Conservation (phyloP, 2,888 invertebrate genomes). For the Pollenia angustigena region DNA sequence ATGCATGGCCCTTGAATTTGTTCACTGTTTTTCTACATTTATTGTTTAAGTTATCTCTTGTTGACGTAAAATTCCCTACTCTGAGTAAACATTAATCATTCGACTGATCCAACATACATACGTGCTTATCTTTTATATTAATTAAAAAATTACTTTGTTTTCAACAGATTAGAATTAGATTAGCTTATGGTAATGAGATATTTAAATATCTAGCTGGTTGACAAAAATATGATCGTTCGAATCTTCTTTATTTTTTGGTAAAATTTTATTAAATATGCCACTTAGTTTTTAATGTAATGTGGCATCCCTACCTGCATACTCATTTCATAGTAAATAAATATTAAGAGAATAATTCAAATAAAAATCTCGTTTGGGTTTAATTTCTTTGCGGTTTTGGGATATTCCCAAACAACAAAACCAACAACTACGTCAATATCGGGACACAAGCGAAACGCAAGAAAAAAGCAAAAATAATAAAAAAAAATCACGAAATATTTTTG, state of each 20-base stretch:
- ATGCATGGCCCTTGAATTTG: slow-evolving; percentile 33
- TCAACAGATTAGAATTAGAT: too few species aligned
- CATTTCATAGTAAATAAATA: slow-evolving; percentile 5
- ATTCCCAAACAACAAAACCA: slow-evolving; percentile 59
- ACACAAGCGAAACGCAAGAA: slow-evolving; percentile 12
- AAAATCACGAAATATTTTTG: neutral
- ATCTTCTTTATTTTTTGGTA: too few species aligned
- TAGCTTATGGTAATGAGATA: too few species aligned
- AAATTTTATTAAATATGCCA: neutral
- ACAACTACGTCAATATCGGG: slow-evolving; percentile 42
- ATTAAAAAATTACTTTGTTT: too few species aligned
- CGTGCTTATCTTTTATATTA: too few species aligned
- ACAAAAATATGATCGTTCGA: too few species aligned
- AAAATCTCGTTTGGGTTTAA: slow-evolving; percentile 59
- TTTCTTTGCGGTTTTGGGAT: slow-evolving; percentile 67
- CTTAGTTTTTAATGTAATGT: neutral
- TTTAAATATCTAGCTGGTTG: too few species aligned
- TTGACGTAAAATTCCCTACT: slow-evolving; percentile 6
- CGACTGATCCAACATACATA: too few species aligned
- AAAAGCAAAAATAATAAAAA: slow-evolving; percentile 6
- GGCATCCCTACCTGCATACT: neutral
- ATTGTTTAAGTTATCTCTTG: slow-evolving; percentile 1
- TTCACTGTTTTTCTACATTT: slow-evolving; percentile 8
- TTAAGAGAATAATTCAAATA: slow-evolving; percentile 41
- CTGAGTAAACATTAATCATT: neutral